Evolutionary conservation across 1,140 invertebrate genomes (phyloP).

Genomic region (Drosophila gunungcola): DNA sequence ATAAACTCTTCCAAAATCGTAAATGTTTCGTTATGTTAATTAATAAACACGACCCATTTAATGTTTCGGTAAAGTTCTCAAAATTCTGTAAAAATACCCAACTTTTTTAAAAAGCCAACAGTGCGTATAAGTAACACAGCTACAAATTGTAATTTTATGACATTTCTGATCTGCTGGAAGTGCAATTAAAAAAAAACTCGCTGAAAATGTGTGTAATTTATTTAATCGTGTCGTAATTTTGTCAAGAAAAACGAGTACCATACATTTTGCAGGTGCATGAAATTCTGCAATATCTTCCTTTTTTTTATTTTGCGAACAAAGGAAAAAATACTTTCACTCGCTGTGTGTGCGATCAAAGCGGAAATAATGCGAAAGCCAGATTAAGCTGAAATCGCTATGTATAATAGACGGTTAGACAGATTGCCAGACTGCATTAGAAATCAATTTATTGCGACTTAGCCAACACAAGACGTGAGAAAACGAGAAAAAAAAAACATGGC

Average conservation of each 20-base stretch:
- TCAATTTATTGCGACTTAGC: slow-evolving; percentile 77
- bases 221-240: not conserved
- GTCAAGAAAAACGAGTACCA: slow-evolving; percentile 3
- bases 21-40: not conserved
- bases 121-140: not conserved
- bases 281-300: slow-evolving; percentile 14
- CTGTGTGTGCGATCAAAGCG: slow-evolving; percentile 24
- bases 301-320: slow-evolving; percentile 13
- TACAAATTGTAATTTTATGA: not conserved
- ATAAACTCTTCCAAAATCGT: not conserved
- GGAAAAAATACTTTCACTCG: slow-evolving; percentile 41
- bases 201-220: not conserved
- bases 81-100: not conserved
- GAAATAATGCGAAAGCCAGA: slow-evolving; percentile 63
- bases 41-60: not conserved
- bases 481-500: slow-evolving; percentile 9
- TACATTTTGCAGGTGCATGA: slow-evolving; percentile 9
- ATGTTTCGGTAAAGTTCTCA: not conserved
- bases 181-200: not conserved
- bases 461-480: slow-evolving; percentile 42
- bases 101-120: not conserved
- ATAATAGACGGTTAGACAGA: slow-evolving; percentile 42
- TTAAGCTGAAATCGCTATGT: slow-evolving; percentile 28
- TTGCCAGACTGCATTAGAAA: slow-evolving; percentile 70
- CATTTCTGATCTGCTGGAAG: slow-evolving; percentile 4